Evolutionary conservation across 2,113 vertebrate species (phyloP), one percentile per base, ranked within the genome.

Genomic region (Furnarius figulus): DNA sequence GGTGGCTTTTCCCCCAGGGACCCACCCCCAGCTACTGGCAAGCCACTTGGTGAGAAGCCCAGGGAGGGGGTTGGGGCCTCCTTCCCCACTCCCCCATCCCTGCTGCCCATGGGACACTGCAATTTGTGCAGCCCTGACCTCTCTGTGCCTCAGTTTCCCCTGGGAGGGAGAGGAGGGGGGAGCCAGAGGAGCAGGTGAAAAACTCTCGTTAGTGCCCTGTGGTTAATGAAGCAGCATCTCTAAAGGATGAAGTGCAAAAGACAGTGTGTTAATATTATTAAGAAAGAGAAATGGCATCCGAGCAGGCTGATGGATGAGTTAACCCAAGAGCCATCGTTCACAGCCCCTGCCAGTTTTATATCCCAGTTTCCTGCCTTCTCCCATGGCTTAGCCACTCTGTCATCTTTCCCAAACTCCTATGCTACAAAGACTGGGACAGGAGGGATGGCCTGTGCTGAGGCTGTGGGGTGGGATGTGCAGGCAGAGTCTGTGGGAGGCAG

Each of bases 111-210:
- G 68, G 95, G 85, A 78, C 9, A 0, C 58, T 78, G 87, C 30
- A 1, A 1, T 19, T 7, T 87, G 71, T 30, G 68, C 80, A 30
- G 6, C 55, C 85, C 73, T 58, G 37, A 50, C 35, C 12, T 5
- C 72, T 63, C 95, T 35, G 86, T 95, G 95, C 93, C 93, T 95
- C 93, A 89, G 83, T 90, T 97, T 93, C 72, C 94, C 73, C 61
- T 42, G 52, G 47, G 58, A 85, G 49, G 71, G 74, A 78, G 56
- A 85, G 87, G 35, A 90, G 80, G 70, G 71, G 46, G 50, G 50
- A 94, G 68, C 72, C 93, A 66, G 74, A 49, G 65, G 42, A 92
- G 19, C 10, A 7, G 66, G 46, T n/a, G 39, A 61, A 46, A 10
- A 7, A 10, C 42, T 63, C 74, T 76, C 4, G 1, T 4, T 7